Evolutionary conservation across 64 coral and sea anemone genomes (phyloP).

Genomic region (Montipora capricornis): DNA sequence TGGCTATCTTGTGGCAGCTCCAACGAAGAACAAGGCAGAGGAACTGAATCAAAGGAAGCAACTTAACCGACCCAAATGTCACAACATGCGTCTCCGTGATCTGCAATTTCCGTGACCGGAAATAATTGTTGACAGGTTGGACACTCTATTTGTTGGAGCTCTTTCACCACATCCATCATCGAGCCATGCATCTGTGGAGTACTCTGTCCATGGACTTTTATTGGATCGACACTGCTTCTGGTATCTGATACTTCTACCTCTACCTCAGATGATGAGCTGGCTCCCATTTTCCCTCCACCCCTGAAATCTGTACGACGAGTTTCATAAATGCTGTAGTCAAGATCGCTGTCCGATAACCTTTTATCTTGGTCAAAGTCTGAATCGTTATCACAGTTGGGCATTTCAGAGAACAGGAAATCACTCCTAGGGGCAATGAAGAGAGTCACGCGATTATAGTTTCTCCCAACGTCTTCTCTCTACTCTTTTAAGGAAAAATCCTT

Average conservation of each 20-base stretch:
- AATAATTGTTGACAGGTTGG: neutral
- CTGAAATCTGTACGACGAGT: neutral
- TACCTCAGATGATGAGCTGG: neutral
- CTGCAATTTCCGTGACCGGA: neutral
- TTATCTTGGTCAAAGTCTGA: constrained; percentile 31
- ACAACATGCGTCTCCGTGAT: neutral
- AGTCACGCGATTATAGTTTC: constrained; percentile 57
- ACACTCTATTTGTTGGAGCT: neutral
- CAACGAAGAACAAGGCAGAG: neutral
- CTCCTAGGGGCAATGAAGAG: constrained; percentile 59
- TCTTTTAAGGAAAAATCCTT: constrained; percentile 7
- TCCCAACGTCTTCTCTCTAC: constrained; percentile 70
- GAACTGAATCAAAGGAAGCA: neutral
- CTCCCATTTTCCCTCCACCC: neutral
- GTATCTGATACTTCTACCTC: neutral
- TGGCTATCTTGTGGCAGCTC: neutral
- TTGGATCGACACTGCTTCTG: neutral
- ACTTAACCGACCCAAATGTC: neutral
- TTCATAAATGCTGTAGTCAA: too few relatives aligned
- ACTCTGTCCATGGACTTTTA: neutral
- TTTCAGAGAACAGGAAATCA: constrained; percentile 52
- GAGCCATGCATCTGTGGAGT: neutral
- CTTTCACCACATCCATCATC: neutral
- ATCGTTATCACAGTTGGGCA: constrained; percentile 34
- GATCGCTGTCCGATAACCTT: too few relatives aligned